A percentile compares a stretch with the other conserved stretches of the same genome.
Conservation (phyloP, 2,113 vertebrate genomes). For the Percopsis transmontana region DNA sequence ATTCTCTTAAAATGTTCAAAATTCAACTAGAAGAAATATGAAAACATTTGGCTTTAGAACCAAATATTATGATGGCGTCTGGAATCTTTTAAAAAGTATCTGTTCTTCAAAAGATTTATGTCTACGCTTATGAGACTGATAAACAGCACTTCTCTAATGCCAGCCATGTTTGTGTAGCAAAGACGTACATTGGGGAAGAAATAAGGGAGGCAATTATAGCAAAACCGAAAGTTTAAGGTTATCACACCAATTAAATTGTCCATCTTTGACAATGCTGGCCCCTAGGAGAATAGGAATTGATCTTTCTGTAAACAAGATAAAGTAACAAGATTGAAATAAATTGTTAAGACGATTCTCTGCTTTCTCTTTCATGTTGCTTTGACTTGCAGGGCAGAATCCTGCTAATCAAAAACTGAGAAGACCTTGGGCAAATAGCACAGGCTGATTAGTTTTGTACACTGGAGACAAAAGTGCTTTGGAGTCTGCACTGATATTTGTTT, state of each 20-base stretch:
- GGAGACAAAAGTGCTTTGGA: conserved; percentile 64
- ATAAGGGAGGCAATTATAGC: conserved; percentile 57
- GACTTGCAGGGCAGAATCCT: conserved; percentile 50
- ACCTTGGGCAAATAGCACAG: conserved; percentile 62
- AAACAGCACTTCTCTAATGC: conserved; percentile 45
- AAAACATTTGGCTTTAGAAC: conserved; percentile 11
- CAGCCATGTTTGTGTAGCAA: conserved; percentile 17
- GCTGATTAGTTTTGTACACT: conserved; percentile 69
- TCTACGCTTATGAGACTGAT: conserved; percentile 47
- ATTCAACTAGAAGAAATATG: conserved; percentile 7
- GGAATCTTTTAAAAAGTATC: conserved; percentile 39
- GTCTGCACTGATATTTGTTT: conserved; percentile 69
- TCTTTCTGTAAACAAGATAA: conserved; percentile 72
- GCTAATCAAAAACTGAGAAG: conserved; percentile 66
- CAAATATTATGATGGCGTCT: conserved; percentile 12
- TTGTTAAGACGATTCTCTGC: conserved; percentile 49
- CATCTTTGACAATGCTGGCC: conserved; percentile 61
- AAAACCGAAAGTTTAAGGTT: conserved; percentile 64
- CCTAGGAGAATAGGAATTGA: conserved; percentile 60
- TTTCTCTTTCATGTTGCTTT: conserved; percentile 69
- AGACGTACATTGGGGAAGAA: conserved; percentile 23
- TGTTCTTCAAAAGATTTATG: conserved; percentile 28
- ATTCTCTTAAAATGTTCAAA: conserved; percentile 22
- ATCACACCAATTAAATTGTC: conserved; percentile 62
- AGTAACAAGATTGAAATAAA: conserved; percentile 65